Evolutionary conservation across 2,888 invertebrate genomes (phyloP).

Genomic region (Nomada ruficornis): DNA sequence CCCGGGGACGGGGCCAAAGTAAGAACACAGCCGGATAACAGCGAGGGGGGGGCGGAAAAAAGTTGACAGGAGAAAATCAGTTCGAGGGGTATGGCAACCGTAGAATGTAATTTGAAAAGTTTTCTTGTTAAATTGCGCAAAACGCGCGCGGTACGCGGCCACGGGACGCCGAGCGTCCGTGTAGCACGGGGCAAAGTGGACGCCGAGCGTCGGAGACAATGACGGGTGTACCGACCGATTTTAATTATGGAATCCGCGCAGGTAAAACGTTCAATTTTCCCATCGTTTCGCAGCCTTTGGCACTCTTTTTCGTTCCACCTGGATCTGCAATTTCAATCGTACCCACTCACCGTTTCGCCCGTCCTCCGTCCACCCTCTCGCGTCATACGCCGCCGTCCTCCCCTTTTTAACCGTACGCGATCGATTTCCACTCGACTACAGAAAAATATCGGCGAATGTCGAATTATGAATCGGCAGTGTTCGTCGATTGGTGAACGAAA

Average conservation of each 20-base stretch:
- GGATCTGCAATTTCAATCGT: slow-evolving; percentile 62
- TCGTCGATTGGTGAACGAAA: slow-evolving; percentile 56
- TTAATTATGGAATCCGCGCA: slow-evolving; percentile 78
- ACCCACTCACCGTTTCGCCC: slow-evolving; percentile 18
- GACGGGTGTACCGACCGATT: slow-evolving; percentile 67
- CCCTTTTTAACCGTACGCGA: slow-evolving; percentile 38
- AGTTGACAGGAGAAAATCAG: slow-evolving; percentile 14
- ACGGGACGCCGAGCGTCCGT: slow-evolving; percentile 54
- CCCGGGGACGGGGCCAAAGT: not conserved
- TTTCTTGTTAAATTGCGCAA: slow-evolving; percentile 81
- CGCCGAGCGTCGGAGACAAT: slow-evolving; percentile 54
- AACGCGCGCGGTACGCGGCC: slow-evolving; percentile 60
- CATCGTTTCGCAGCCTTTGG: slow-evolving; percentile 60
- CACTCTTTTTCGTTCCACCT: slow-evolving; percentile 45
- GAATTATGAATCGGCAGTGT: slow-evolving; percentile 59
- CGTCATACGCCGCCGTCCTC: not conserved
- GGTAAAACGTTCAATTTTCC: slow-evolving; percentile 72
- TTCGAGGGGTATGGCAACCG: slow-evolving; percentile 20
- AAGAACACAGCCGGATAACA: slow-evolving; percentile 13
- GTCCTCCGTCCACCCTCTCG: not conserved
- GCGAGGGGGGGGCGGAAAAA: slow-evolving; percentile 3
- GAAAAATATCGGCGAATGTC: slow-evolving; percentile 53
- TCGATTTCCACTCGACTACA: slow-evolving; percentile 62
- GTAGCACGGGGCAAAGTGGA: slow-evolving; percentile 61
- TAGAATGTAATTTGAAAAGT: slow-evolving; percentile 81